phyloP scores from a whole-genome alignment of 2,797 vertebrate species.

The Chanos chanos region DNA sequence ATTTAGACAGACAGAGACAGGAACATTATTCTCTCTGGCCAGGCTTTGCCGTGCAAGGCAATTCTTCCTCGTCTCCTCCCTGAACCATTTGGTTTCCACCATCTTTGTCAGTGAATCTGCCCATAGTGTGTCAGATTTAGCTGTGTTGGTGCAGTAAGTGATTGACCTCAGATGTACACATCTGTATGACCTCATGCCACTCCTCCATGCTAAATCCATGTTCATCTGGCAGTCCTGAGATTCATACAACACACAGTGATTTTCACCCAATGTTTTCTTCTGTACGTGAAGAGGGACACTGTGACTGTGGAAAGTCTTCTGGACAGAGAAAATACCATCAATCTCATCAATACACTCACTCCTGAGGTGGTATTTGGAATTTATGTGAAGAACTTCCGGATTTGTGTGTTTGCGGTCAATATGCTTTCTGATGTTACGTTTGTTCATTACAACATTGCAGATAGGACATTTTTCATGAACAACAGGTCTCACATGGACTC shows the following conservation, averaged over 20 bases:
- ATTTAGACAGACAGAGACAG: neutral
- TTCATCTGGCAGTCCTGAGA: constrained; percentile 17
- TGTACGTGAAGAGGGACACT: constrained; percentile 9
- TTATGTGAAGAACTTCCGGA: neutral
- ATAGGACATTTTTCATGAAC: neutral
- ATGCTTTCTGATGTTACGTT: neutral
- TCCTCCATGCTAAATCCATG: constrained; percentile 15
- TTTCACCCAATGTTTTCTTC: neutral
- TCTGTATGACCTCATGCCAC: constrained; percentile 1
- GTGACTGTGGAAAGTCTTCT: constrained; percentile 12
- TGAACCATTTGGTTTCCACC: constrained; percentile 19
- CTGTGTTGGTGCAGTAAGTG: neutral
- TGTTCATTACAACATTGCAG: neutral
- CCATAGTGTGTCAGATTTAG: neutral
- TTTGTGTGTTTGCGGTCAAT: constrained; percentile 15
- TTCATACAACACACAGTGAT: constrained; percentile 3
- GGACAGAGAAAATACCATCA: constrained; percentile 18
- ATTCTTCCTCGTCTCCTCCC: constrained; percentile 6
- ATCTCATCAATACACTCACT: constrained; percentile 18
- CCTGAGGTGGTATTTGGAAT: constrained; percentile 8
- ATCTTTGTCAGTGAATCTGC: neutral
- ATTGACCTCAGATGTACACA: constrained; percentile 23
- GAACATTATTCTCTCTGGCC: neutral
- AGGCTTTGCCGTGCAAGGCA: constrained; percentile 11
- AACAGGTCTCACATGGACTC: neutral